These are phyloP conservation scores for Ariopsis seemanni DNA, from an alignment of 2,113 vertebrate species.

Conservation along the genomic window DNA sequence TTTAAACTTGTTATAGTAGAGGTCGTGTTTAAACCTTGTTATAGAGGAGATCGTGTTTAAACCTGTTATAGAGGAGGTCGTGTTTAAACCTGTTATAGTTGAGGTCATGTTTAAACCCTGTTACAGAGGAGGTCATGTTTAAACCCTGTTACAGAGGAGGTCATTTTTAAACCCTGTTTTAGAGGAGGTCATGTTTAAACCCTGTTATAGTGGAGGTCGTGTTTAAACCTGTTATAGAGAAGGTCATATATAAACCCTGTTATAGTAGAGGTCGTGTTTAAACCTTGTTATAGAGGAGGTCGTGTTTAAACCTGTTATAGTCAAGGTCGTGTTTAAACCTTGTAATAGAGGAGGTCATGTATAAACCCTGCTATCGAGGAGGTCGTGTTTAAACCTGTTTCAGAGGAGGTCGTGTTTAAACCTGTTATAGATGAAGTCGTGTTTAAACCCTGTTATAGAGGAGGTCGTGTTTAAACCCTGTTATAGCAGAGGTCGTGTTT, in stretches of 20 bases:
- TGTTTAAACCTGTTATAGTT: background rate
- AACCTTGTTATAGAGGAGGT: background rate
- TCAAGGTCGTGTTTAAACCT: background rate
- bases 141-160: background rate
- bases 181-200: background rate
- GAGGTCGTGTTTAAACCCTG: background rate
- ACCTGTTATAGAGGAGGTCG: background rate
- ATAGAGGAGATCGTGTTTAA: background rate
- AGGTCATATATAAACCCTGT: background rate
- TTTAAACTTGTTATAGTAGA: background rate
- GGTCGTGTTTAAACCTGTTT: background rate
- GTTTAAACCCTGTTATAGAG: background rate
- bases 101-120: too few relatives aligned
- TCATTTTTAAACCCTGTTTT: background rate
- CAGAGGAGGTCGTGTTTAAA: background rate
- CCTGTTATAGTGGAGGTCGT: background rate
- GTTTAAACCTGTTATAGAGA: background rate
- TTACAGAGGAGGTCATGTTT: background rate
- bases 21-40: background rate
- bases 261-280: background rate
- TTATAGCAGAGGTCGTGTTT: background rate
- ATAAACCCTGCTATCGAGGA: background rate
- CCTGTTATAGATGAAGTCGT: background rate
- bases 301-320: background rate
- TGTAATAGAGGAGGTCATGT: background rate